Conservation (phyloP, 2,888 invertebrate genomes). For the Neoascia interrupta region DNA sequence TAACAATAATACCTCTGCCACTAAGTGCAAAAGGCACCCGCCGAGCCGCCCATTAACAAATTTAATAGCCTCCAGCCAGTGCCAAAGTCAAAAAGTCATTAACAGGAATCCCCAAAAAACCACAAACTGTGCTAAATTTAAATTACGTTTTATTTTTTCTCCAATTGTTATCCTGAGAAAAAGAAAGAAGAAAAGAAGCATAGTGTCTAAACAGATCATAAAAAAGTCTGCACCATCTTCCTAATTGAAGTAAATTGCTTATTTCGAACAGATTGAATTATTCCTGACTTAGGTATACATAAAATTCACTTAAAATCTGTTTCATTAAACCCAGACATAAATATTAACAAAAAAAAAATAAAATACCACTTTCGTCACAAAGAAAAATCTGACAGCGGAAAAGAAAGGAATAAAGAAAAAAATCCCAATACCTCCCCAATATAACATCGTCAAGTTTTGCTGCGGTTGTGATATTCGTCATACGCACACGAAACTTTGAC, state of each 20-base stretch:
- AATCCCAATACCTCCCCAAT: background rate
- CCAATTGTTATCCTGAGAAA: no score
- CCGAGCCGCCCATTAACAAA: background rate
- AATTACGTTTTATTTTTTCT: background rate
- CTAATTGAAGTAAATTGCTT: constrained; percentile 30
- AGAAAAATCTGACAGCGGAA: background rate
- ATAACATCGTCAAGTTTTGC: constrained; percentile 9
- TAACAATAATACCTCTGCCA: background rate
- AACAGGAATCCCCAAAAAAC: background rate
- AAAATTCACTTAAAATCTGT: no score
- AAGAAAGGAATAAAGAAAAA: background rate
- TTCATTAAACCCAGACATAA: constrained; percentile 12
- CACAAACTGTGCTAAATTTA: background rate
- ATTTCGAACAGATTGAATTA: background rate
- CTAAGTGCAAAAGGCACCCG: no score
- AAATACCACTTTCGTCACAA: background rate
- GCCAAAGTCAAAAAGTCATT: background rate
- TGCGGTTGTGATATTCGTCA: constrained; percentile 44
- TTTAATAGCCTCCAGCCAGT: background rate
- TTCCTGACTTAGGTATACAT: no score
- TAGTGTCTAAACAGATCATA: no score
- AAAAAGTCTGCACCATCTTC: background rate
- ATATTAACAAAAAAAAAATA: constrained; percentile 4
- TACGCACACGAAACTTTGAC: constrained; percentile 44
- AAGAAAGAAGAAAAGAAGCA: no score